Conservation (phyloP, 1,140 invertebrate species). For the Pteromalus puparum region DNA sequence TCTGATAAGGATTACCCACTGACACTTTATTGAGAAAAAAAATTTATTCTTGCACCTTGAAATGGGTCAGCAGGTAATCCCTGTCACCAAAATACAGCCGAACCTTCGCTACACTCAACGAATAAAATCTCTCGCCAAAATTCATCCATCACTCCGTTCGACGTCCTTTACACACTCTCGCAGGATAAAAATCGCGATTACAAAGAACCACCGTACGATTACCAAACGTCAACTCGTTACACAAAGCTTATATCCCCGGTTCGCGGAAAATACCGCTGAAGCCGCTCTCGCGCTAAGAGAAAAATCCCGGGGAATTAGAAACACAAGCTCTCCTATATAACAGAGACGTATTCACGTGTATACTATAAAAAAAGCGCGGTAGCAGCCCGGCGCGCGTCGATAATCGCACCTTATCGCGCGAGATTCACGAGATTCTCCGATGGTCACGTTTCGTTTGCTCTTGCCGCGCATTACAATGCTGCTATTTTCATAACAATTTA, state of each 20-base stretch:
- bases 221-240: no score
- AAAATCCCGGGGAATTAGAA: neutral
- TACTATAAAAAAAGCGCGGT: neutral
- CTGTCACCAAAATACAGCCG: neutral
- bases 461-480: neutral
- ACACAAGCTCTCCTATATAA: neutral
- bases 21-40: neutral
- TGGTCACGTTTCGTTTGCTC: slow-evolving; percentile 10
- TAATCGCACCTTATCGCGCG: slow-evolving; percentile 32
- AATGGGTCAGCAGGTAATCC: neutral
- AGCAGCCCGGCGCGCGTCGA: slow-evolving; percentile 11
- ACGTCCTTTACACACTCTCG: no score
- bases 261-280: neutral
- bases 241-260: no score
- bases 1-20: no score
- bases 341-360: neutral
- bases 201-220: no score
- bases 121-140: no score
- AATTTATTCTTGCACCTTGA: neutral
- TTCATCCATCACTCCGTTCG: no score
- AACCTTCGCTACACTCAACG: neutral
- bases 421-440: slow-evolving; percentile 36
- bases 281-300: neutral
- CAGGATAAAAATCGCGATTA: no score
- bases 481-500: slow-evolving; percentile 46